Base-by-base conservation (phyloP, 1,140 invertebrate species). In the Mycetomoellerius zeteki region DNA sequence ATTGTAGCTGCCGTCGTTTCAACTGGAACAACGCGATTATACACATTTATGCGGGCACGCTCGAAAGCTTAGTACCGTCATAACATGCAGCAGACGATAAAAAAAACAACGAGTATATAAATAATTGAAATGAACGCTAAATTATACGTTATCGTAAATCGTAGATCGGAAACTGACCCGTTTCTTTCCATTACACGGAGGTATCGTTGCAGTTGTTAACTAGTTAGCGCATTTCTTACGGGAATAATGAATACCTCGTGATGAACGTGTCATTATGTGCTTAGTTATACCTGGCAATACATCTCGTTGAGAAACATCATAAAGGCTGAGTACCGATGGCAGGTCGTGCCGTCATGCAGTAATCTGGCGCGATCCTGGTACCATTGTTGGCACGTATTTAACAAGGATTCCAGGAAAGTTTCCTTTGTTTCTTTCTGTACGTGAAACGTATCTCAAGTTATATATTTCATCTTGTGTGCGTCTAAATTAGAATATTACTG, bases 321-420 rank as follows among this genome's bases (percentile, higher is more conserved):
- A 95, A 98, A 98, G 86, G 97, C 97, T 89, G 98, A 93, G 91
- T 95, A 95, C 80, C 94, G 89, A 91, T 94, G 87, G 92, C 92
- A 92, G 27, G 91, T 80, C 30, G 93, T 88, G 27, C 90, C 86
- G 58, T 95, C 93, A 84, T 94, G 92, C 78, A 95, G 87, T 43
- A 96, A 96, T 95, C 97, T 97, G 84, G 97, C 97, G 50, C 97
- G 95, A 93, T 98, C 98, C 93, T 98, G 98, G 94, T 98, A 98
- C 97, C 97, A 98, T 94, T 98, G 98, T 92, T 98, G 98, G 92
- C 98, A 98, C 19, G 97, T 98, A 94, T 99, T 99, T 71, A 98
- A 95, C 73, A 99, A 95, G 10, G 98, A 98, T 95, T 99, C 98
- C 75, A 98, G 95, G 93, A 99, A 98, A 27, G 98, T 98, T 94